These are phyloP conservation scores for Parnassius orleans DNA, from an alignment of 2,888 invertebrate species.

Conservation along the genomic window DNA sequence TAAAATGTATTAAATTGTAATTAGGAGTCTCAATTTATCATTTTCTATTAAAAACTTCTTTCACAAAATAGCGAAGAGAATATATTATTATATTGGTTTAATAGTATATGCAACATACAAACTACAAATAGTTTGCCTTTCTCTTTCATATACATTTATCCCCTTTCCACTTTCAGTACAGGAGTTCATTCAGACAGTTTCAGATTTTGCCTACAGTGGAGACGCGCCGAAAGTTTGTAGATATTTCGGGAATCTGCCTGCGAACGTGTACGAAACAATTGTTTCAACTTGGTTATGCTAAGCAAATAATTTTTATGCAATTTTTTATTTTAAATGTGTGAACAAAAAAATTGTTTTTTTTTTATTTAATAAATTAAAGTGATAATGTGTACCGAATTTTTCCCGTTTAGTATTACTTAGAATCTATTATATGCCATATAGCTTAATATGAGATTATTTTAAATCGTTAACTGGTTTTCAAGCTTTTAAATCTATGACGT, in stretches of 20 bases:
- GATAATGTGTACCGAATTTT: too few relatives aligned
- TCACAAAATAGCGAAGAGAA: too few relatives aligned
- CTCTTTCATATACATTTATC: background rate
- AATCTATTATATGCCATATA: background rate
- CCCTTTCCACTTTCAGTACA: constrained; percentile 11
- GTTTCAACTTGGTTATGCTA: constrained; percentile 11
- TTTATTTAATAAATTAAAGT: too few relatives aligned
- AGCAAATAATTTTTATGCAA: background rate
- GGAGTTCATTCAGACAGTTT: constrained; percentile 20
- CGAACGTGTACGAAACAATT: constrained; percentile 9
- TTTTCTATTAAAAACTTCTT: too few relatives aligned
- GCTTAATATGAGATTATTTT: too few relatives aligned
- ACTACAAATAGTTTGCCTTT: background rate
- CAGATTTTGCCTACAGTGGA: constrained; percentile 9
- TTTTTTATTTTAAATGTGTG: background rate
- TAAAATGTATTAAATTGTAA: too few relatives aligned
- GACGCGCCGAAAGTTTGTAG: constrained; percentile 3
- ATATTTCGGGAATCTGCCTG: constrained; percentile 10
- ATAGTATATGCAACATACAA: background rate
- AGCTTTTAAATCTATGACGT: background rate
- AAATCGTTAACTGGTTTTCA: too few relatives aligned
- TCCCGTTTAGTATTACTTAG: too few relatives aligned
- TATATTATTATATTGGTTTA: background rate
- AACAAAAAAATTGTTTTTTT: too few relatives aligned
- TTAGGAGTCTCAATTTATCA: too few relatives aligned